Evolutionary conservation across 2,888 invertebrate species (phyloP).

Genomic region (Agrotis clavis): DNA sequence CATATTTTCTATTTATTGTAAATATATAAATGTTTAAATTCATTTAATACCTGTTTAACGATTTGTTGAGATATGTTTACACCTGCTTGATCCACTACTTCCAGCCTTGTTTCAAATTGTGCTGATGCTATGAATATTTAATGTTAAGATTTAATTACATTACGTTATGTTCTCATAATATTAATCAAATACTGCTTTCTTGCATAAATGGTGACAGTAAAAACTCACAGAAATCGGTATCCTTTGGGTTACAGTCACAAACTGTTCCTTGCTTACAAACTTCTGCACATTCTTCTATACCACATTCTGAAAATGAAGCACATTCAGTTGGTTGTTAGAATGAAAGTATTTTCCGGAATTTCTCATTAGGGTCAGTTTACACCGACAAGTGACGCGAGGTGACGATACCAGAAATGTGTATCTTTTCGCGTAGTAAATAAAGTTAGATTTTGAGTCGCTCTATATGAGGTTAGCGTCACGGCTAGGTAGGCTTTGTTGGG

Average conservation of each 20-base stretch:
- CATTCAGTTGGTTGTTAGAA: too few species aligned
- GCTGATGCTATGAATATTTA: conserved; percentile 87
- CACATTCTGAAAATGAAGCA: conserved; percentile 74
- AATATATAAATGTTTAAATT: too few species aligned
- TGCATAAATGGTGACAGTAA: neutral
- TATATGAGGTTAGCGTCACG: too few species aligned
- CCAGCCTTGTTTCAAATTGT: conserved; percentile 91
- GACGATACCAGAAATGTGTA: too few species aligned
- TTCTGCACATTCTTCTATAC: conserved; percentile 84
- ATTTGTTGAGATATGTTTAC: conserved; percentile 83
- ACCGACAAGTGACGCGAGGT: too few species aligned
- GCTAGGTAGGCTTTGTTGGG: too few species aligned
- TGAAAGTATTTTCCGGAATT: too few species aligned
- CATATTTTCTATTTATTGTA: too few species aligned
- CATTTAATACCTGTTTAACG: conserved; percentile 77
- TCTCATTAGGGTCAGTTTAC: neutral
- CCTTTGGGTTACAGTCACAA: conserved; percentile 85
- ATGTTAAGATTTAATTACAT: conserved; percentile 55
- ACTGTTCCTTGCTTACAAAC: conserved; percentile 76
- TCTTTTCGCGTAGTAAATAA: too few species aligned
- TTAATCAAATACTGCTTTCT: too few species aligned
- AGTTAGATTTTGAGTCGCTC: too few species aligned
- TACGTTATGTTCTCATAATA: conserved; percentile 13
- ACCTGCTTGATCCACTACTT: conserved; percentile 87
- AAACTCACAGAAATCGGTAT: conserved; percentile 81